These are phyloP conservation scores for Hypotaenidia philippensis DNA, from an alignment of 2,797 vertebrate species.

Conservation along the genomic window DNA sequence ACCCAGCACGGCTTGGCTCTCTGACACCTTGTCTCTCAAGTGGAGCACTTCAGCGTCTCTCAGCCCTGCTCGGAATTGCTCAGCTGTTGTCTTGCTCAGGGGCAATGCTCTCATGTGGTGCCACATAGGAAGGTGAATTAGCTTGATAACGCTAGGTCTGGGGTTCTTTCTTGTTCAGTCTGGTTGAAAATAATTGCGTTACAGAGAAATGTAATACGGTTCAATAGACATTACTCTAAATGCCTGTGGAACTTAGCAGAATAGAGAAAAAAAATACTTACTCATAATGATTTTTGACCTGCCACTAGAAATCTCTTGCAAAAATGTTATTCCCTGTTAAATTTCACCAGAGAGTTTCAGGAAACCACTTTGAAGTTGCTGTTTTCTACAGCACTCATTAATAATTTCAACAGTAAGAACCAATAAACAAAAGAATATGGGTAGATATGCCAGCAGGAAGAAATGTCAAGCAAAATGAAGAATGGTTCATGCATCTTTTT, in stretches of 20 bases:
- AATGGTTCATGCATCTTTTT: not conserved
- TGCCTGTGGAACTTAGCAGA: not conserved
- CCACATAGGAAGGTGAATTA: fast-evolving
- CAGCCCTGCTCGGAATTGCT: not conserved
- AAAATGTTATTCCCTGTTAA: not conserved
- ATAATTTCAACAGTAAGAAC: not conserved
- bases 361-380: not conserved
- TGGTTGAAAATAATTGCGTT: not conserved
- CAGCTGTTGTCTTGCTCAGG: not conserved
- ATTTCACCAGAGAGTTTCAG: not conserved
- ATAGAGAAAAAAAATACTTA: not conserved
- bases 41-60: not conserved
- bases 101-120: fast-evolving
- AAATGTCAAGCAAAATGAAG: not conserved
- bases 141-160: not conserved
- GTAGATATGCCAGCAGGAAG: not conserved
- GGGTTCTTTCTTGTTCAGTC: not conserved
- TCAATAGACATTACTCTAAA: not conserved
- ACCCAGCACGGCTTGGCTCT: not conserved
- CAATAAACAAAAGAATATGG: not conserved
- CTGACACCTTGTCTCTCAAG: not conserved
- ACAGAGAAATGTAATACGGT: not conserved
- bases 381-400: not conserved
- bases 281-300: not conserved
- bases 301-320: not conserved